Percentiles rank a stretch among this genome's conserved stretches.
Evolutionary conservation across 2,113 vertebrate genomes (phyloP).

Genomic region (Dascyllus trimaculatus): DNA sequence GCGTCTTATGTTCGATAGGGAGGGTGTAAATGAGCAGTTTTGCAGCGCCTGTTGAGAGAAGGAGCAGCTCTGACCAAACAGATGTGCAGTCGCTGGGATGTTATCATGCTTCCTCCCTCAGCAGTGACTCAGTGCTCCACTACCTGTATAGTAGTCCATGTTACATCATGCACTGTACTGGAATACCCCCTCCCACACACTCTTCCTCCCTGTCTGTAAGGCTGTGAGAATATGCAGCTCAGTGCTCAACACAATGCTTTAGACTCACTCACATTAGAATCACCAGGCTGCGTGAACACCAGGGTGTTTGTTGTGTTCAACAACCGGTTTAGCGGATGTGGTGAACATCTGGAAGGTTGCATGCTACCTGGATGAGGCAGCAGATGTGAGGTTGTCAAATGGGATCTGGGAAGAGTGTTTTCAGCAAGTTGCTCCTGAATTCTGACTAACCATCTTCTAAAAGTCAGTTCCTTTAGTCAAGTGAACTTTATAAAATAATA

Average conservation of each 20-base stretch:
- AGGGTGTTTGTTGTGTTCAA: too few species aligned
- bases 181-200: slow-evolving; percentile 72
- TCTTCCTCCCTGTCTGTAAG: slow-evolving; percentile 13
- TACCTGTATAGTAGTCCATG: slow-evolving; percentile 43
- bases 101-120: slow-evolving; percentile 49
- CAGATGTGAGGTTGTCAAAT: not conserved
- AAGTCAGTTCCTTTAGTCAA: too few species aligned
- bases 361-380: too few species aligned
- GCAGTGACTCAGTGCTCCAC: slow-evolving; percentile 63
- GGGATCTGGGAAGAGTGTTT: too few species aligned
- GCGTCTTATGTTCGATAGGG: too few species aligned
- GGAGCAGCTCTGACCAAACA: not conserved
- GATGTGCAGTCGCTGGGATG: slow-evolving; percentile 18
- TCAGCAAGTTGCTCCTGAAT: not conserved
- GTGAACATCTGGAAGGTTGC: not conserved
- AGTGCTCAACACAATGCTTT: not conserved
- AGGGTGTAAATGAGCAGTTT: too few species aligned
- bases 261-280: not conserved
- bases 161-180: slow-evolving; percentile 54
- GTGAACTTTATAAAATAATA: too few species aligned
- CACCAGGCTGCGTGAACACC: too few species aligned
- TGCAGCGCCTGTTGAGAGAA: not conserved
- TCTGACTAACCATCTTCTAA: not conserved
- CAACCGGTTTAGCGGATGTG: too few species aligned
- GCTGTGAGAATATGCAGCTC: slow-evolving; percentile 17